Percentiles rank a stretch among this genome's conserved stretches.
These are phyloP conservation scores for Glaucopsyche alexis DNA, from an alignment of 2,888 invertebrate genomes.

Conservation along the genomic window DNA sequence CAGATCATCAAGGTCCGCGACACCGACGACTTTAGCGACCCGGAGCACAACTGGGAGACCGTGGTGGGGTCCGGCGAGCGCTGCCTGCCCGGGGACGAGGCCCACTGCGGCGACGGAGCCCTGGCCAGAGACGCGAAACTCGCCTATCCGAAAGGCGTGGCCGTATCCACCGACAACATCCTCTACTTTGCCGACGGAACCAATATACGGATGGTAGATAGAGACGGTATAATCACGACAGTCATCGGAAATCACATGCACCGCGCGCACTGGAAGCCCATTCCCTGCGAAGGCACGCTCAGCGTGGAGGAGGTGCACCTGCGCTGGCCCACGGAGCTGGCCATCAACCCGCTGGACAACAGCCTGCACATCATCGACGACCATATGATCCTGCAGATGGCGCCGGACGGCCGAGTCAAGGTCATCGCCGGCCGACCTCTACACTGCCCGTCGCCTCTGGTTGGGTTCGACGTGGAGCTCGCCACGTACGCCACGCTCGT, in stretches of 20 bases:
- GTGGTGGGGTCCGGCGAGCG: conserved; percentile 97
- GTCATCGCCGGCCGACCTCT: conserved; percentile 96
- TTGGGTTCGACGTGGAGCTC: conserved; percentile 90
- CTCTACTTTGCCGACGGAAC: conserved; percentile 98
- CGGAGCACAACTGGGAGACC: conserved; percentile 96
- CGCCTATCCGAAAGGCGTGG: conserved; percentile 97
- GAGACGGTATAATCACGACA: conserved; percentile 95
- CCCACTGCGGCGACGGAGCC: conserved; percentile 97
- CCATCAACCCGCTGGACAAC: conserved; percentile 96
- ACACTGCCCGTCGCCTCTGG: conserved; percentile 92
- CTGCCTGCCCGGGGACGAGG: conserved; percentile 95
- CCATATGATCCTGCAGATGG: conserved; percentile 95
- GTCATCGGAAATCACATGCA: conserved; percentile 96
- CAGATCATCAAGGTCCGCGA: conserved; percentile 94
- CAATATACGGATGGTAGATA: conserved; percentile 94
- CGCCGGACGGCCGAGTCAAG: conserved; percentile 93
- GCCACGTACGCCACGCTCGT: conserved; percentile 95
- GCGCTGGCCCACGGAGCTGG: conserved; percentile 97
- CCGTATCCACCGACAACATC: conserved; percentile 94
- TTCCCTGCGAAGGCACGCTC: conserved; percentile 94
- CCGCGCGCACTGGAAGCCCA: conserved; percentile 95
- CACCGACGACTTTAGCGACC: conserved; percentile 89
- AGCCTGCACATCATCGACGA: conserved; percentile 97
- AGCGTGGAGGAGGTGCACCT: conserved; percentile 96
- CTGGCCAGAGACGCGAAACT: conserved; percentile 95